Evolutionary conservation across 2,797 vertebrate species (phyloP), one percentile per base, ranked within the genome.

Genomic region (Galaxias olidus): DNA sequence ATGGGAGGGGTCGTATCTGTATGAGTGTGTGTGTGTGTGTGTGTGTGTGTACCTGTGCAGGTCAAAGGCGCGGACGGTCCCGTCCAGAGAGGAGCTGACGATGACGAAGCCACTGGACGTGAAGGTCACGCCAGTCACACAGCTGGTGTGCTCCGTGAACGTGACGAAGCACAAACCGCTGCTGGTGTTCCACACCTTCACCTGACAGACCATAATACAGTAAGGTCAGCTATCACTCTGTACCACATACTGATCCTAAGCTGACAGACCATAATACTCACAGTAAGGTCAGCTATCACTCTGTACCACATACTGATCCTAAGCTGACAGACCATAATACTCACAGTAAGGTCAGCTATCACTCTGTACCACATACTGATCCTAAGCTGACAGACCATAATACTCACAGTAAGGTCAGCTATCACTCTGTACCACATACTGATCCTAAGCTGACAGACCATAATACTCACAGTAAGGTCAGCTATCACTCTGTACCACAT

Each of bases 141-240:
- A 92, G 78, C 96, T 99, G 1, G 82, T 93, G 83, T 99, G 98
- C 45, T 99, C 97, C 0, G 93, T 95, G 77, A 99, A 99, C 0
- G 97, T 99, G 74, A 99, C 92, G 59, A 98, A 98, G 84, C 98
- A 99, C 57, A 99, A 96, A 65, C 96, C 94, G 15, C 93, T 98
- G 70, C 87, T 93, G 45, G 92, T 93, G 86, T 96, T 97, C 98
- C 98, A 99, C 65, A 98, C 93, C 84, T 99, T 99, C 48, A 99
- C 95, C 98, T 99, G 75, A 6, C 30, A 30, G 30, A 30, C 30
- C 30, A 30, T 0, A 65, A 77, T 20, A 11, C 9, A 2, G 0
- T 68, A 56, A 49, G 8, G n/a, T 42, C 0, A 18, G 7, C 15
- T 30, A 30, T 30, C 2, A 30, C 30, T 30, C n/a, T n/a, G n/a